phyloP scores from a whole-genome alignment of 2,113 vertebrate genomes.

The Leuciscus idus region DNA sequence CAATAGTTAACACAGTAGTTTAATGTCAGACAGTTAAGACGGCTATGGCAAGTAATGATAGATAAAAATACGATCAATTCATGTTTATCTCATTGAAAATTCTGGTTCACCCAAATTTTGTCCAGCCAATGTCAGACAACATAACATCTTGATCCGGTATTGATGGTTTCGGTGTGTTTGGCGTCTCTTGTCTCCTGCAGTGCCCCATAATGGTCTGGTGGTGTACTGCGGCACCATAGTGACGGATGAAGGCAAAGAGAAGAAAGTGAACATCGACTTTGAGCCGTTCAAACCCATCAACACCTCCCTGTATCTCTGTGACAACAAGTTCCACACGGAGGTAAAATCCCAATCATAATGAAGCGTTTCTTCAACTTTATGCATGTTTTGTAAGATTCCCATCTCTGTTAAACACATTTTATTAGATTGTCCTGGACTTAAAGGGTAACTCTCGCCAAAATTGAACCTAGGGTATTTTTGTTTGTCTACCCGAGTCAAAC shows the following conservation, averaged over 20 bases:
- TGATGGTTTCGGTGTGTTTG: constrained; percentile 26
- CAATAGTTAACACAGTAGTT: background rate
- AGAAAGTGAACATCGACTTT: constrained; percentile 99
- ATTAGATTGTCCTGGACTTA: too few relatives aligned
- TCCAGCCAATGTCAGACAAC: background rate
- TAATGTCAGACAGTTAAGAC: background rate
- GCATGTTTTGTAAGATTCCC: too few relatives aligned
- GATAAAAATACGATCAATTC: background rate
- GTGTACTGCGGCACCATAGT: constrained; percentile 99
- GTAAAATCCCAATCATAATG: constrained; percentile 67
- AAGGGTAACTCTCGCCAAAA: too few relatives aligned
- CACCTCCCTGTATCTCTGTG: constrained; percentile 98
- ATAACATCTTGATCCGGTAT: background rate
- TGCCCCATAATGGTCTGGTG: constrained; percentile 98
- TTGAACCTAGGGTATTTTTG: too few relatives aligned
- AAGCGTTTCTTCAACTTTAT: background rate
- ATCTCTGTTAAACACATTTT: too few relatives aligned
- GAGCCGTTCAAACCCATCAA: constrained; percentile 99
- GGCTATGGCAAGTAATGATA: background rate
- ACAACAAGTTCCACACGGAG: constrained; percentile 99
- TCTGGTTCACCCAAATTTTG: background rate
- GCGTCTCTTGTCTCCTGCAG: constrained; percentile 72
- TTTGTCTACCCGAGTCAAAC: too few relatives aligned
- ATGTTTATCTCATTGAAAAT: background rate
- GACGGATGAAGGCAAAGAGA: constrained; percentile 99